Conservation (phyloP, 2,113 vertebrate genomes). For the Benitochromis conjunctus region DNA sequence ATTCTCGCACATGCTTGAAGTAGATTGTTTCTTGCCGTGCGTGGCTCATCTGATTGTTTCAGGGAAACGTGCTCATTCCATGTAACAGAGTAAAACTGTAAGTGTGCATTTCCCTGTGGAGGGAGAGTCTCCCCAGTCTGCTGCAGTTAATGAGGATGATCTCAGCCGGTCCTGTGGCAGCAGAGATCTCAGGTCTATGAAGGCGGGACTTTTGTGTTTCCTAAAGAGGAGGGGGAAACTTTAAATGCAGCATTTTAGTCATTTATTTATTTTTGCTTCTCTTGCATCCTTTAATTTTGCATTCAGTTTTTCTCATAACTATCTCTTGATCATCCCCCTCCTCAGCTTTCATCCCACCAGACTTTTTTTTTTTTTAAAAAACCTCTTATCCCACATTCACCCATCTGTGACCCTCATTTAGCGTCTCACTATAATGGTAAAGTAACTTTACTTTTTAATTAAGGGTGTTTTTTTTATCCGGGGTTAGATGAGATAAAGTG, state of each 20-base stretch:
- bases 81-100: not conserved
- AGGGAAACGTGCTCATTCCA: not conserved
- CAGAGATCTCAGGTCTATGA: not conserved
- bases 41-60: not conserved
- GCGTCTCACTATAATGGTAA: not conserved
- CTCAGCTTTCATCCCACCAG: not conserved
- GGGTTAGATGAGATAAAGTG: not conserved
- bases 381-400: not conserved
- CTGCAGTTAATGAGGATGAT: not conserved
- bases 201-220: not conserved
- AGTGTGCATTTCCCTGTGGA: not conserved
- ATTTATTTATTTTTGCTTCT: not conserved
- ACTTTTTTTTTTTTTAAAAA: not conserved
- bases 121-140: not conserved
- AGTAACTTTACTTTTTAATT: not conserved
- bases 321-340: not conserved
- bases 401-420: not conserved
- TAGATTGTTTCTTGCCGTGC: not conserved
- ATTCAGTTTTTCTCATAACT: not conserved
- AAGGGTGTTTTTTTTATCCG: accelerated
- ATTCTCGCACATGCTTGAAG: not conserved
- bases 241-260: not conserved
- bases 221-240: not conserved
- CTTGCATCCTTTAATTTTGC: not conserved
- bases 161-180: not conserved